These are phyloP conservation scores for Cryptus armator DNA, from an alignment of 2,888 invertebrate genomes.

Conservation along the genomic window DNA sequence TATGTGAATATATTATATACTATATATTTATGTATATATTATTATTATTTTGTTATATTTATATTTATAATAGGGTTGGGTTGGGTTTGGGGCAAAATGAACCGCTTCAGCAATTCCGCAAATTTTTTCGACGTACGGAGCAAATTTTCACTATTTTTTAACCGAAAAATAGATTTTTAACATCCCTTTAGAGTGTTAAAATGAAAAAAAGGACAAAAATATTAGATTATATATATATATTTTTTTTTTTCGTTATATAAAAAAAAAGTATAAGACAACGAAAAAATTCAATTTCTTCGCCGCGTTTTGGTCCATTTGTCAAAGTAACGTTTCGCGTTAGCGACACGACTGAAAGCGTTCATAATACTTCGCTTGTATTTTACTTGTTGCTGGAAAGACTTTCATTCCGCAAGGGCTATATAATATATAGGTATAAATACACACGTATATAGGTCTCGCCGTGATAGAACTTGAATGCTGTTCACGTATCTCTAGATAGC, in stretches of 20 bases:
- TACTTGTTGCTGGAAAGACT: conserved; percentile 54
- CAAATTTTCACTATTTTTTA: too few relatives aligned
- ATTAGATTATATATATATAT: too few relatives aligned
- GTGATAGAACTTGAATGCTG: conserved; percentile 33
- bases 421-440: conserved; percentile 3
- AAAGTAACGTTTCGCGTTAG: not conserved
- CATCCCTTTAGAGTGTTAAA: too few relatives aligned
- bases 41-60: too few relatives aligned
- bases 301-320: not conserved
- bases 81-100: too few relatives aligned
- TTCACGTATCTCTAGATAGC: conserved; percentile 25
- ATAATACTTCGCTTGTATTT: conserved; percentile 7
- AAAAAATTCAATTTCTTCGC: not conserved
- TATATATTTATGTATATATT: too few relatives aligned
- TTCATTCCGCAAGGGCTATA: conserved; percentile 13
- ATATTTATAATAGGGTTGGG: too few relatives aligned
- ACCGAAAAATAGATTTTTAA: too few relatives aligned
- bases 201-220: too few relatives aligned
- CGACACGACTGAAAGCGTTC: not conserved
- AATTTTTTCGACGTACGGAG: too few relatives aligned
- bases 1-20: too few relatives aligned
- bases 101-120: too few relatives aligned
- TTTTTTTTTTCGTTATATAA: not conserved
- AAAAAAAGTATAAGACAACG: not conserved
- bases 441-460: not conserved